Evolutionary conservation across 2,888 invertebrate species (phyloP).

Genomic region (Globia sparganii): DNA sequence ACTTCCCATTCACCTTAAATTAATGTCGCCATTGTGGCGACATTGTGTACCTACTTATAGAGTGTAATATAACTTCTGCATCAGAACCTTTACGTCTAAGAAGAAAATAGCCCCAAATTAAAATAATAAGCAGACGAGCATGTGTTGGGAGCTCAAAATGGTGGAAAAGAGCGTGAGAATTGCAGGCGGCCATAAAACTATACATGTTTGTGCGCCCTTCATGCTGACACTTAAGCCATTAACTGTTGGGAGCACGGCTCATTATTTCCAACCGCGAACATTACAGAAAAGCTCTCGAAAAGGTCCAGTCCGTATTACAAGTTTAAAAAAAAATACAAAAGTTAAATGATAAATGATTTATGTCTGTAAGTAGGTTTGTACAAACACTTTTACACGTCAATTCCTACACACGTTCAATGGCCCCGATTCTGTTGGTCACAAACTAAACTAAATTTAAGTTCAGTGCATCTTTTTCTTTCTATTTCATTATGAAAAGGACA

Average conservation of each 20-base stretch:
- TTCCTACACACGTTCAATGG: no score
- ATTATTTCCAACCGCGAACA: constrained; percentile 59
- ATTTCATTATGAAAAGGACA: no score
- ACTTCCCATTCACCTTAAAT: no score
- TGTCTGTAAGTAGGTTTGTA: no score
- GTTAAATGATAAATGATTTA: no score
- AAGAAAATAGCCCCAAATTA: constrained; percentile 37
- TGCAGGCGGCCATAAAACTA: constrained; percentile 35
- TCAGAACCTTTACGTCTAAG: neutral
- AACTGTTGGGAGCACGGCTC: constrained; percentile 58
- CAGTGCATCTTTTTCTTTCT: no score
- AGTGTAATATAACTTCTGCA: neutral
- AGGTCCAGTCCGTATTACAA: constrained; percentile 1
- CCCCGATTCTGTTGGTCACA: no score
- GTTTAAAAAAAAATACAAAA: no score
- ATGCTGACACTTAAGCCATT: constrained; percentile 56
- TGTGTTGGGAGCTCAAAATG: constrained; percentile 34
- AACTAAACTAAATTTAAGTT: no score
- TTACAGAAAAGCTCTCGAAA: neutral
- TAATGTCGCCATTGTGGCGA: neutral
- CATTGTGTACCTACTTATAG: neutral
- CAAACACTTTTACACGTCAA: no score
- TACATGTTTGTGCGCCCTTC: constrained; percentile 45
- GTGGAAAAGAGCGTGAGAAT: constrained; percentile 36
- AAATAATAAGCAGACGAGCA: constrained; percentile 25